Conservation (phyloP, 1,140 invertebrate species). For the Tetranychus cinnabarinus region DNA sequence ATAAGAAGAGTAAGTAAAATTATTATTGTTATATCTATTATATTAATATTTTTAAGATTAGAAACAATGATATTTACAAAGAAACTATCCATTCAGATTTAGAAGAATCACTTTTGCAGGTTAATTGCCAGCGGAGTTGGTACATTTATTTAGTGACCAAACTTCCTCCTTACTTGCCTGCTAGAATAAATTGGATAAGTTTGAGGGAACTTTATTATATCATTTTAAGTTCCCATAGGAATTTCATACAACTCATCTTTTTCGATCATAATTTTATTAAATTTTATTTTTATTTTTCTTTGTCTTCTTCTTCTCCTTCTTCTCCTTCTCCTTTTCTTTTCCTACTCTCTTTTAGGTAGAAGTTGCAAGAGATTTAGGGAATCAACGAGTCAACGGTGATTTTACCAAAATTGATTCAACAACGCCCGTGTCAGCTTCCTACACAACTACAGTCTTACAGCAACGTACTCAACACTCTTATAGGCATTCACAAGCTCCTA, state of each 20-base stretch:
- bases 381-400: background rate
- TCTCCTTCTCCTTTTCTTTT: too few relatives aligned
- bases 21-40: background rate
- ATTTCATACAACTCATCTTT: background rate
- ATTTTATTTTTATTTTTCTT: too few relatives aligned
- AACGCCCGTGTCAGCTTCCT: background rate
- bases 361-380: background rate
- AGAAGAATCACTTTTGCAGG: background rate
- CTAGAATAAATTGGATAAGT: background rate
- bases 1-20: slow-evolving; percentile 22
- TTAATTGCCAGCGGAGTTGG: background rate
- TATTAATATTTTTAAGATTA: background rate
- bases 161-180: background rate
- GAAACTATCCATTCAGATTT: background rate
- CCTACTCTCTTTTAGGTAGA: too few relatives aligned
- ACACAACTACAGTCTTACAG: background rate
- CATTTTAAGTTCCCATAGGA: background rate
- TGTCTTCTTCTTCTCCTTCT: too few relatives aligned
- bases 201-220: background rate
- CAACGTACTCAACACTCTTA: background rate
- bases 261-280: too few relatives aligned
- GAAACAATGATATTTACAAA: background rate
- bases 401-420: background rate
- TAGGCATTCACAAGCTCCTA: background rate
- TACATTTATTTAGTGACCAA: background rate